Evolutionary conservation across 2,113 vertebrate species (phyloP), one percentile per base, ranked within the genome.

Genomic region (Collichthys lucidus): DNA sequence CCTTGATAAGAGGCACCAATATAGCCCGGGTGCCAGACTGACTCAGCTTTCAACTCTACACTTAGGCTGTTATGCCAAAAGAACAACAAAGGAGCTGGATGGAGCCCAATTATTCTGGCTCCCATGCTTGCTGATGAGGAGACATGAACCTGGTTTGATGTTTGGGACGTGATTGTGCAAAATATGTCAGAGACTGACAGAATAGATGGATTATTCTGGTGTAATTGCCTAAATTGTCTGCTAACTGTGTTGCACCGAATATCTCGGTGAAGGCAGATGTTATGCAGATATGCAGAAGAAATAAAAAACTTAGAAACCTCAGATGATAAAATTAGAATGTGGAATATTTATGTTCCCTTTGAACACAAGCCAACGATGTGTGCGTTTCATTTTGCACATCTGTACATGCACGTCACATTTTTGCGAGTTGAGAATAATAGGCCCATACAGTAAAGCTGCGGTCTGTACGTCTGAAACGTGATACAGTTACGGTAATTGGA

Each of bases 1-100:
- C 56, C 74, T 84, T 78, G 81, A 91, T 90, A 82, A 83, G 78
- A 65, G 26, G 75, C 80, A 80, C 73, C 56, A 42, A 64, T 82
- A 40, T 55, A 74, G 73, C 62, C 68, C 0, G 5, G 73, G 62
- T 79, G 73, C 77, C 87, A 87, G 87, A 88, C 86, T 78, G 86
- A 88, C 89, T 90, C 79, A 26, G 77, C 86, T 86, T 84, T 84
- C 85, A 85, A 66, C 79, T 77, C 76, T 55, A 44, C 64, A 59
- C 70, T 66, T 22, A 14, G 71, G 26, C 77, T 78, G 64, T 72
- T 85, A 86, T 86, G 82, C 77, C 78, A 88, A 82, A 57, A 77
- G 22, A 77, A 82, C 69, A 91, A 86, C 66, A 88, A 88, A 78
- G 59, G 61, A 83, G 61, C 74, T 82, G 59, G 65, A 83, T 61